Evolutionary conservation across 2,113 vertebrate genomes (phyloP), one percentile per base, ranked within the genome.

Genomic region (Mustela nigripes): DNA sequence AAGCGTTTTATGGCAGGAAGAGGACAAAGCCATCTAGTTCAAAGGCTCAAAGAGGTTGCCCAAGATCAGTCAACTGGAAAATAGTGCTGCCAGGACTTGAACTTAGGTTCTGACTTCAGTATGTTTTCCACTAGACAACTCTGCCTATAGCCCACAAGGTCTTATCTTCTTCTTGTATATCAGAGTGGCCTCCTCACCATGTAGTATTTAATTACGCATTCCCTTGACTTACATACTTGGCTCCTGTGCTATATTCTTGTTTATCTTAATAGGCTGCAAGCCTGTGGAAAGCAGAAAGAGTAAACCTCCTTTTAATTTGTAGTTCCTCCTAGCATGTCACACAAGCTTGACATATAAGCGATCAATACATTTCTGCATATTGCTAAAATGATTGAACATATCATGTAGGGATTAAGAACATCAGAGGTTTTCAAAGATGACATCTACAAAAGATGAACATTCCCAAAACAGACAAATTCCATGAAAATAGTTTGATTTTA

Each of bases 1-100:
- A 56, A 93, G 79, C 94, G 31, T 88, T 97, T 98, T 96, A 98
- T 94, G 91, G 91, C 95, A 95, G 92, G 95, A 97, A 97, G 76
- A 82, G 24, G 90, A 95, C 90, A 97, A 97, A 97, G 63, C 63
- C 76, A 81, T 92, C 50, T 71, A 92, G 80, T 96, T 95, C 76
- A 95, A 90, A 97, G 80, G 28, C 73, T 97, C 83, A 50, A 67
- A 90, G 74, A 71, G 63, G 50, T 90, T 94, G 67, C 71, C 56
- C 50, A 71, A 97, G 87, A 84, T 92, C 96, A 95, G 18, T 88
- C 28, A 73, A 76, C 33, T 95, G 36, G 69, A 95, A 97, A 96
- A 71, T 22, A 48, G 11, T 62, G 69, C 69, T 92, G 31, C 67
- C 10, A 60, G 50, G 60, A 94, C 63, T 97, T 96, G 92, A 94